These are phyloP conservation scores for Hypsibius dujardini DNA, from an alignment of 1,140 invertebrate species.

Conservation along the genomic window DNA sequence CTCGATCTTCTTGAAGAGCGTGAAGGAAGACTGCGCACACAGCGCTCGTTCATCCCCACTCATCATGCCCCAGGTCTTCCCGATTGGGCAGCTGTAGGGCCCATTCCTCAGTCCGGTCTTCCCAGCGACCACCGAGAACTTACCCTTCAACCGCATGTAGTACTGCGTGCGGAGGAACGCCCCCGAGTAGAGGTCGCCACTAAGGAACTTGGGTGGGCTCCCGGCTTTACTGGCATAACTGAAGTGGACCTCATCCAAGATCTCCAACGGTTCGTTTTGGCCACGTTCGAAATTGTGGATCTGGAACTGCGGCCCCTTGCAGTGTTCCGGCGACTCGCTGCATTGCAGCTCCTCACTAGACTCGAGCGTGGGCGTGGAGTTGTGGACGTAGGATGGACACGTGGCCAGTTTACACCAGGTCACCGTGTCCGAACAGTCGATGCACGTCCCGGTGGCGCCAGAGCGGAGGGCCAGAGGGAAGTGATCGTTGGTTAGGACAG, in stretches of 20 bases:
- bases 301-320: constrained; percentile 11
- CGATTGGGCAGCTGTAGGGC: neutral
- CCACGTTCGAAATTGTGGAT: neutral
- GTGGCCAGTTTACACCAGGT: neutral
- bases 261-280: neutral
- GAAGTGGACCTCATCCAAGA: constrained; percentile 7
- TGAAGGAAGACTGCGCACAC: neutral
- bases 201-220: neutral
- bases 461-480: neutral
- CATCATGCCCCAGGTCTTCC: constrained; percentile 6
- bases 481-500: neutral
- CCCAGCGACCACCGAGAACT: neutral
- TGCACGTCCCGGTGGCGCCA: neutral
- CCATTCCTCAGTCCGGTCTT: constrained; percentile 8
- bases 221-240: neutral
- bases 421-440: neutral
- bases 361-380: neutral
- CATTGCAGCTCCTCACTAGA: too few relatives aligned
- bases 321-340: neutral
- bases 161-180: constrained; percentile 15
- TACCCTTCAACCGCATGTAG: neutral
- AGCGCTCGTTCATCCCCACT: neutral
- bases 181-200: constrained; percentile 9
- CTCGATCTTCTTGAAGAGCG: neutral
- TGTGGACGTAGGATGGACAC: neutral